Percentiles rank a stretch among this genome's conserved stretches.
These are phyloP conservation scores for Drosophila bunnanda DNA, from an alignment of 2,888 invertebrate genomes.

Conservation along the genomic window DNA sequence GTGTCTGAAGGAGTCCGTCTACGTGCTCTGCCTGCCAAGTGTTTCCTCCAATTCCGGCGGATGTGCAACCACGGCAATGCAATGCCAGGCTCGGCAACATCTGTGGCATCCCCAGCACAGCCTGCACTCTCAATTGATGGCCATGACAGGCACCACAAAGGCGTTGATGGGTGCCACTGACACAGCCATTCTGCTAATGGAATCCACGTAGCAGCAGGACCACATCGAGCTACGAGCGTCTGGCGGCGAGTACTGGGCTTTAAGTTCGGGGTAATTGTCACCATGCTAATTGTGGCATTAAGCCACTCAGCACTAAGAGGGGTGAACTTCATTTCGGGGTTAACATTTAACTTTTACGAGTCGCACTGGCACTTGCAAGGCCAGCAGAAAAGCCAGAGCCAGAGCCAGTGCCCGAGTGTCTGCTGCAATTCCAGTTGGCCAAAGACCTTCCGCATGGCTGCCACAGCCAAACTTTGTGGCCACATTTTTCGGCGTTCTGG, in stretches of 20 bases:
- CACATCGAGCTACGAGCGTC: constrained; percentile 5
- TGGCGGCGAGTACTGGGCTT: constrained; percentile 8
- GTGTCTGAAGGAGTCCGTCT: constrained; percentile 3
- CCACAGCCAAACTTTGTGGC: constrained; percentile 13
- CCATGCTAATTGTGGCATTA: constrained; percentile 48
- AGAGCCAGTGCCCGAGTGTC: constrained; percentile 14
- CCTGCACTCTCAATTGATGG: constrained; percentile 50
- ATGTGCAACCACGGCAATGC: constrained; percentile 49
- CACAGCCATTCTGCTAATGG: constrained; percentile 26
- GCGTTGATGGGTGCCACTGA: constrained; percentile 38
- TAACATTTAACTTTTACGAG: constrained; percentile 50
- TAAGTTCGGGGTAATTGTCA: constrained; percentile 37
- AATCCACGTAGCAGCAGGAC: constrained; percentile 15
- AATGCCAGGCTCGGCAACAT: constrained; percentile 25
- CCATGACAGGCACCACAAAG: constrained; percentile 46
- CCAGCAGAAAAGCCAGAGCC: constrained; percentile 55
- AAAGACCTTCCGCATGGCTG: constrained; percentile 44
- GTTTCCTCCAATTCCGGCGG: constrained; percentile 16
- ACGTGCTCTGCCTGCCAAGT: constrained; percentile 54
- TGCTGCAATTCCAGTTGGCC: constrained; percentile 51
- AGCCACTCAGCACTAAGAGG: constrained; percentile 56
- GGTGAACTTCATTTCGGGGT: constrained; percentile 29
- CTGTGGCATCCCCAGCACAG: not conserved
- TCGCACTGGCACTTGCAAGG: constrained; percentile 50
- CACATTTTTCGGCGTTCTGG: constrained; percentile 56